A percentile compares a stretch with the other conserved stretches of the same genome.
Evolutionary conservation across 2,797 vertebrate species (phyloP).

Genomic region (Acanthis flammea): DNA sequence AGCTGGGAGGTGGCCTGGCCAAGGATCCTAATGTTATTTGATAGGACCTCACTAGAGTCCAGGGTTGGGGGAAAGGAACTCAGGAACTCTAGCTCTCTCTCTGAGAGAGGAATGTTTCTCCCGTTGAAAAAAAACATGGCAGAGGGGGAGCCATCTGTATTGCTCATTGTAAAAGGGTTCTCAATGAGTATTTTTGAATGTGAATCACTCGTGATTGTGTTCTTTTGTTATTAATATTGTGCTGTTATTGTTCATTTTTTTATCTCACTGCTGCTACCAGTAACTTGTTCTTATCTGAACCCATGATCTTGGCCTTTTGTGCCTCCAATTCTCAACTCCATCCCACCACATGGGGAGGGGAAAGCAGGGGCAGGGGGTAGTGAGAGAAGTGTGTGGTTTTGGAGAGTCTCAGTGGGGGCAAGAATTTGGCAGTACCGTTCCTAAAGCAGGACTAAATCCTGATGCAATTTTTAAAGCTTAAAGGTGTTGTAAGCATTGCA

Average conservation of each 20-base stretch:
- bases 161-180: neutral
- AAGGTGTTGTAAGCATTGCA: neutral
- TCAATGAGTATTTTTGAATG: neutral
- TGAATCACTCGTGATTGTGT: neutral
- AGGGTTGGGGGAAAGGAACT: no score
- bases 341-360: neutral
- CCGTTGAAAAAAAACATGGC: neutral
- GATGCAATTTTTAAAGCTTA: neutral
- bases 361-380: no score
- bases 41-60: neutral
- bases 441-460: neutral
- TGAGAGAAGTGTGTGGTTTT: neutral
- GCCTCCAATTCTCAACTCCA: neutral
- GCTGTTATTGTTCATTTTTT: neutral
- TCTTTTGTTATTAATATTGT: neutral
- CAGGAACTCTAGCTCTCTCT: neutral
- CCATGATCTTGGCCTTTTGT: neutral
- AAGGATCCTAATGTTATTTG: neutral
- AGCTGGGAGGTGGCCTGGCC: accelerated
- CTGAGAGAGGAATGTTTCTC: neutral
- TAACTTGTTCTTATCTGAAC: neutral
- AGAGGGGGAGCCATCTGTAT: neutral
- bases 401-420: neutral
- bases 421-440: neutral
- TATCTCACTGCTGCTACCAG: neutral